These are phyloP conservation scores for Brachionus manjavacas DNA, from an alignment of 1,140 invertebrate species.

Conservation along the genomic window DNA sequence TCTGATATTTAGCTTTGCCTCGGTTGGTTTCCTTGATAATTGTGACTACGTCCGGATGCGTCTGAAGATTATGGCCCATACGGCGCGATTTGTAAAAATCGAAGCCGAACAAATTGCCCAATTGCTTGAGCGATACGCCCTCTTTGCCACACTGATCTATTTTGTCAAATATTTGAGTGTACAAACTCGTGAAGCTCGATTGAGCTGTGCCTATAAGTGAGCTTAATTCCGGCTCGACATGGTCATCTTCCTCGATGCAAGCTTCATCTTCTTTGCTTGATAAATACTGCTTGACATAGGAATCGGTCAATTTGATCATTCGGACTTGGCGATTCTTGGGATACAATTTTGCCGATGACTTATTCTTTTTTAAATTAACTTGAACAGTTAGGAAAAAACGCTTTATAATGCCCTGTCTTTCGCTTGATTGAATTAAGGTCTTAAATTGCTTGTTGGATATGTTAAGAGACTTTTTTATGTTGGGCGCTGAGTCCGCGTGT, in stretches of 20 bases:
- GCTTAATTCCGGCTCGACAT: background rate
- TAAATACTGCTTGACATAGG: background rate
- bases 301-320: conserved; percentile 23
- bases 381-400: background rate
- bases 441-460: conserved; percentile 27
- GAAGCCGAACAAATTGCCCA: conserved; percentile 22
- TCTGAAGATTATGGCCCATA: background rate
- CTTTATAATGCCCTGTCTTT: conserved; percentile 12
- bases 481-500: background rate
- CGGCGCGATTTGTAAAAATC: conserved; percentile 37
- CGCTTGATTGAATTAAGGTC: background rate
- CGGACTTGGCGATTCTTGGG: background rate
- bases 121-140: conserved; percentile 34
- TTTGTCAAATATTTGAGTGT: conserved; percentile 33
- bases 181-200: background rate
- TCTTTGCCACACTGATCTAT: conserved; percentile 26
- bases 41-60: conserved; percentile 27
- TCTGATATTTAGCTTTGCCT: conserved; percentile 41
- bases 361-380: conserved; percentile 19
- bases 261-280: background rate
- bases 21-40: conserved; percentile 39
- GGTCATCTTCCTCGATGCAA: background rate
- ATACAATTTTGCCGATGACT: background rate
- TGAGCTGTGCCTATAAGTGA: background rate
- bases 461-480: background rate